Base-by-base conservation (phyloP, 2,113 vertebrate genomes). In the Chloropsis cyanopogon region DNA sequence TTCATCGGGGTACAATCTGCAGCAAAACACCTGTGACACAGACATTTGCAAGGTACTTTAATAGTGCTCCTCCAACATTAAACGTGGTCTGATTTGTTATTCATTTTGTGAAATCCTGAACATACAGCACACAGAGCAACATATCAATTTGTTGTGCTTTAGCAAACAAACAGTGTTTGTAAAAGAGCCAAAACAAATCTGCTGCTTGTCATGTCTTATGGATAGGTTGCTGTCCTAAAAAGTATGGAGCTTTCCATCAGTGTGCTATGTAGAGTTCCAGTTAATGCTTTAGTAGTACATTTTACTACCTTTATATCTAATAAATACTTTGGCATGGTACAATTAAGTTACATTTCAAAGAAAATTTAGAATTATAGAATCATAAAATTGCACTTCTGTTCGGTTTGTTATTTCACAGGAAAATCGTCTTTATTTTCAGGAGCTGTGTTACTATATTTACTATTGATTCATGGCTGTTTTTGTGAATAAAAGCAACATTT, bases 21-120 rank as follows among this genome's bases (percentile, higher is more conserved):
- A 65, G 64, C 52, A 52, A n/a, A 93, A 86, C 86, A 96, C 86
- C 94, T 90, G 82, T 61, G 94, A 76, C 69, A 88, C 5, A 33
- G 82, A 75, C n/a, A 39, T 92, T 88, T 78, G 44, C 69, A 52
- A 78, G 76, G 65, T 44, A 53, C 24, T 90, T 63, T 57, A 92
- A 60, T 39, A 37, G 76, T 86, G 64, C 56, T 84, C 28, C 49
- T 71, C 56, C n/a, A 49, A 63, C 29, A 72, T 65, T 86, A 88
- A 86, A 60, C 7, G 25, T 29, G 18, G 37, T 37, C 76, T 79
- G 85, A 78, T 88, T 81, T 86, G 72, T 86, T 84, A 89, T 39
- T 94, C 31, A 5, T 52, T 92, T 80, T 57, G 41, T 84, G 64
- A 94, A 86, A 94, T 90, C 53, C 37, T 44, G 37, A 82, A 41